A percentile compares a stretch with the other conserved stretches of the same genome.
Evolutionary conservation across 2,888 invertebrate species (phyloP).

Genomic region (Phoenoteleia sp.): DNA sequence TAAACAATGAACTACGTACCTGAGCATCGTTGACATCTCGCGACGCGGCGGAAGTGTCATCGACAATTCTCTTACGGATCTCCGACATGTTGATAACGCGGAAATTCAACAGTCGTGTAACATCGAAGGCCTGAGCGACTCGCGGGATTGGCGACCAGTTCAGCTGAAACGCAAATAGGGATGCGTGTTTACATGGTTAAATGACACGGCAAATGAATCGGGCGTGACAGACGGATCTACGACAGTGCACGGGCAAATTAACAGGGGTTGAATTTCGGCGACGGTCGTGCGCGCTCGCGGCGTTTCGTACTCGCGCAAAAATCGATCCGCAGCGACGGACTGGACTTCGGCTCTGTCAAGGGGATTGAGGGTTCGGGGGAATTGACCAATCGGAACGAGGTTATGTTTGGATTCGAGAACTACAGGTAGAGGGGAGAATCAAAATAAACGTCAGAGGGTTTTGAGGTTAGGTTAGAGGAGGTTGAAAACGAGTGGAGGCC

Average conservation of each 20-base stretch:
- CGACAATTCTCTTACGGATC: slow-evolving; percentile 82
- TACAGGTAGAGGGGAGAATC: no score
- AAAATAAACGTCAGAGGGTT: no score
- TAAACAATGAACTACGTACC: slow-evolving; percentile 74
- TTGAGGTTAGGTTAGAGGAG: neutral
- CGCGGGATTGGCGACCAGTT: slow-evolving; percentile 12
- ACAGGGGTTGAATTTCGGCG: slow-evolving; percentile 45
- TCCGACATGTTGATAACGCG: slow-evolving; percentile 82
- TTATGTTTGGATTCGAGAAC: no score
- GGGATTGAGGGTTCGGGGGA: no score
- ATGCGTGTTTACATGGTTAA: slow-evolving; percentile 83
- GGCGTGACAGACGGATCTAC: slow-evolving; percentile 78
- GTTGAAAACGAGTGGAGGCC: no score
- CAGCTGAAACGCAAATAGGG: slow-evolving; percentile 43
- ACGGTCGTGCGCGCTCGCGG: slow-evolving; percentile 38
- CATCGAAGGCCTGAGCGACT: slow-evolving; percentile 12
- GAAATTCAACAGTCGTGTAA: neutral
- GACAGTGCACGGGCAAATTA: slow-evolving; percentile 43
- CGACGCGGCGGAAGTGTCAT: slow-evolving; percentile 79
- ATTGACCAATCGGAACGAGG: no score
- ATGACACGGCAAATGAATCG: slow-evolving; percentile 78
- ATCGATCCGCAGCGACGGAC: slow-evolving; percentile 27
- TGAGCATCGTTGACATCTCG: slow-evolving; percentile 84
- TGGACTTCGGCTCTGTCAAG: neutral
- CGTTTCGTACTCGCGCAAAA: slow-evolving; percentile 24